phyloP scores from a whole-genome alignment of 2,888 invertebrate genomes.

The Calameuta filiformis region DNA sequence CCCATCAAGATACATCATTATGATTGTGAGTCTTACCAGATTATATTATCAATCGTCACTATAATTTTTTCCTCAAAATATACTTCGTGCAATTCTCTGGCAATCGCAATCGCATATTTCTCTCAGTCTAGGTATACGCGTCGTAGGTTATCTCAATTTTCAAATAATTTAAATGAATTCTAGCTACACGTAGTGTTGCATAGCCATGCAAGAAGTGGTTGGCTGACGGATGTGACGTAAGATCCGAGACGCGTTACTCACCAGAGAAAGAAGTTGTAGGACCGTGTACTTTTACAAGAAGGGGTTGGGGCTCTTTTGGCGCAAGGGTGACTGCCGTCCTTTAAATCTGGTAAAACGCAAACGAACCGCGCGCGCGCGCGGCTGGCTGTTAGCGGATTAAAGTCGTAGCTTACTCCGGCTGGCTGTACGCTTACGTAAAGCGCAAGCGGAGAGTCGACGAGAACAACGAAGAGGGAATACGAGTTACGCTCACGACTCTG shows the following conservation, averaged over 20 bases:
- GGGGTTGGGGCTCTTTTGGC: neutral
- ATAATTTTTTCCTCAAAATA: neutral
- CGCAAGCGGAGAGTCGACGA: constrained; percentile 12
- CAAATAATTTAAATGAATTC: neutral
- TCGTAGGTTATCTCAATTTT: neutral
- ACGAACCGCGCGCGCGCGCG: constrained; percentile 40
- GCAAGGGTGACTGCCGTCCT: constrained; percentile 12
- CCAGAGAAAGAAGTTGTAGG: neutral
- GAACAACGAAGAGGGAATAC: constrained; percentile 11
- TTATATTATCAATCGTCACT: neutral
- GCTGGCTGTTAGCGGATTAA: constrained; percentile 56
- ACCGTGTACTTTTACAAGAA: neutral
- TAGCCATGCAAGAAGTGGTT: neutral
- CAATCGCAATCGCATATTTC: neutral
- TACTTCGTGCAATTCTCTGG: neutral
- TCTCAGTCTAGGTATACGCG: neutral
- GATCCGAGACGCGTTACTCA: neutral
- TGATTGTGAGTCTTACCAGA: no score
- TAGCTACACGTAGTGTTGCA: neutral
- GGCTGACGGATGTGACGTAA: neutral
- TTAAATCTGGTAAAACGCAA: constrained; percentile 52
- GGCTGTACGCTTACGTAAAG: constrained; percentile 21
- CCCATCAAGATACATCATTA: neutral
- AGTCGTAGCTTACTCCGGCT: constrained; percentile 41
- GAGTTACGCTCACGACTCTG: constrained; percentile 46